phyloP scores from a whole-genome alignment of 2,888 invertebrate species.

The Cistogaster globosa region DNA sequence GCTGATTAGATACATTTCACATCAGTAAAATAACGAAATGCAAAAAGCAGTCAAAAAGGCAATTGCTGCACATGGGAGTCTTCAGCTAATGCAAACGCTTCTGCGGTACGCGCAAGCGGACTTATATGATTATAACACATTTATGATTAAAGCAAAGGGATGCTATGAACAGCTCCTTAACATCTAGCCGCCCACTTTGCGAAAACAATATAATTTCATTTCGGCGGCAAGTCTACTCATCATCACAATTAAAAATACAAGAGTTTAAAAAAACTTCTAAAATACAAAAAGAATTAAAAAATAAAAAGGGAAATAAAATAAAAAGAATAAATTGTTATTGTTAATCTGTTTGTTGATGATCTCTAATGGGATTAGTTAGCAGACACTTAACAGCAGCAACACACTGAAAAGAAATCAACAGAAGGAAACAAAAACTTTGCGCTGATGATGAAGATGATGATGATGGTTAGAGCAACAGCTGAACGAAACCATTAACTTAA shows the following conservation, averaged over 20 bases:
- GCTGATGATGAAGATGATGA: neutral
- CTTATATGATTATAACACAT: too few relatives aligned
- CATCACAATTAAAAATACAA: slow-evolving; percentile 49
- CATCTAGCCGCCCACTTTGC: too few relatives aligned
- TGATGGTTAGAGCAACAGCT: slow-evolving; percentile 40
- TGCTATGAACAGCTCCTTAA: too few relatives aligned
- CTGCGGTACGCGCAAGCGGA: too few relatives aligned
- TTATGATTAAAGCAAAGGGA: too few relatives aligned
- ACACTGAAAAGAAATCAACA: neutral
- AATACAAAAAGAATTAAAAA: slow-evolving; percentile 26
- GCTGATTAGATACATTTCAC: too few relatives aligned
- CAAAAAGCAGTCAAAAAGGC: too few relatives aligned
- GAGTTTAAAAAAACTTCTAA: slow-evolving; percentile 9
- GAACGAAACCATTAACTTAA: slow-evolving; percentile 28
- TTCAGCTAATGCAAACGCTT: too few relatives aligned
- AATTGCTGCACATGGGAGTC: too few relatives aligned
- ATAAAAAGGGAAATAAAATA: neutral
- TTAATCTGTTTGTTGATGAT: slow-evolving; percentile 61
- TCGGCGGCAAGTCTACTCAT: slow-evolving; percentile 44
- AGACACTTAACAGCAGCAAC: slow-evolving; percentile 49
- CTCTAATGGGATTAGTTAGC: slow-evolving; percentile 67
- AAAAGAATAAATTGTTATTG: slow-evolving; percentile 62
- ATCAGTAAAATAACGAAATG: too few relatives aligned
- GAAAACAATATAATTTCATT: neutral
- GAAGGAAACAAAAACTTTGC: slow-evolving; percentile 1